Conservation (phyloP, 2,797 vertebrate genomes). For the Pempheris klunzingeri region DNA sequence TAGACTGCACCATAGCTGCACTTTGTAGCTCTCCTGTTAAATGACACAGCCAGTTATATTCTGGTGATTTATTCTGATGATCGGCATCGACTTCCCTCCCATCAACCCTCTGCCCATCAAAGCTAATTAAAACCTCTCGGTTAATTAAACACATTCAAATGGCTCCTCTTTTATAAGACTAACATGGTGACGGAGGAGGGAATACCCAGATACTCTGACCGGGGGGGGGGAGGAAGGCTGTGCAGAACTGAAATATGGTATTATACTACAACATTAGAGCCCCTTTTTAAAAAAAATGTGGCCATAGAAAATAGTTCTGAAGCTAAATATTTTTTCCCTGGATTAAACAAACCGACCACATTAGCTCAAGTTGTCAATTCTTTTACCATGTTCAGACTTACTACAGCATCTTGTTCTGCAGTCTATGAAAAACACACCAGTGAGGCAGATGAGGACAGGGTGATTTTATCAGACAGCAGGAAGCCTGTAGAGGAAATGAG, state of each 20-base stretch:
- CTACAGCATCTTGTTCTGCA: not conserved
- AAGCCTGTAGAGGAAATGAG: constrained; percentile 35
- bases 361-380: not conserved
- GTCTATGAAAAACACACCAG: not conserved
- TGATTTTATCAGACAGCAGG: constrained; percentile 13
- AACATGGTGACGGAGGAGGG: constrained; percentile 38
- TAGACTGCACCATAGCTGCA: not conserved
- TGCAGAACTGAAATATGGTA: not conserved
- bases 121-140: constrained; percentile 69
- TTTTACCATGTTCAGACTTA: not conserved
- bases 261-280: not conserved
- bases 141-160: constrained; percentile 72
- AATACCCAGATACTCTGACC: constrained; percentile 6
- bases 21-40: constrained; percentile 38
- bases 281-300: no score
- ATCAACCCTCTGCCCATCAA: constrained; percentile 23
- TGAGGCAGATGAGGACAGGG: not conserved
- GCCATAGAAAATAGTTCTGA: not conserved
- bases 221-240: not conserved
- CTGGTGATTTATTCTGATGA: no score
- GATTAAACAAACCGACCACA: not conserved
- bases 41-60: constrained; percentile 45
- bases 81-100: constrained; percentile 27
- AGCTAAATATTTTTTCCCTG: not conserved
- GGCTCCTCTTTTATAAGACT: constrained; percentile 48